Conservation (phyloP, 2,888 invertebrate genomes). For the Caenorhabditis sulstoni region DNA sequence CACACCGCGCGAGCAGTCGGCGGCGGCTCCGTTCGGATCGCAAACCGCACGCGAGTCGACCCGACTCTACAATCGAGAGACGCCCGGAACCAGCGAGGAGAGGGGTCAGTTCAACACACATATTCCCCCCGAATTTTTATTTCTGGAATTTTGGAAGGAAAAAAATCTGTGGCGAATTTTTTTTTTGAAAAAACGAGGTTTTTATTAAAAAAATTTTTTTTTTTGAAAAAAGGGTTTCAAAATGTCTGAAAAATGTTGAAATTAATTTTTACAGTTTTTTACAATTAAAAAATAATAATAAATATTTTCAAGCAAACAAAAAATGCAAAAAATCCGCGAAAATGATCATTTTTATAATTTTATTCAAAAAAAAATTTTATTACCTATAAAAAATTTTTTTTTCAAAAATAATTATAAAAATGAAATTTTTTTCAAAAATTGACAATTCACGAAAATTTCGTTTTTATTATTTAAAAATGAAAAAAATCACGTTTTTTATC, state of each 20-base stretch:
- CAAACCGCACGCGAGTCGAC: constrained; percentile 58
- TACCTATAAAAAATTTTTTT: not conserved
- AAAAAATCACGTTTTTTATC: too few species aligned
- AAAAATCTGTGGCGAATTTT: not conserved
- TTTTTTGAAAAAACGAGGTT: constrained; percentile 5
- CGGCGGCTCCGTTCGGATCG: constrained; percentile 46
- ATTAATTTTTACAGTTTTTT: not conserved
- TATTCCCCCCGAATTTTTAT: not conserved
- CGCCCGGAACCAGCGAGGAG: constrained; percentile 25
- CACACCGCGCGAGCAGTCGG: constrained; percentile 32
- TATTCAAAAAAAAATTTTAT: constrained; percentile 1
- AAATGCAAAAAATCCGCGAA: too few species aligned
- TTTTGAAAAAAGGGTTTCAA: not conserved
- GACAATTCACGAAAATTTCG: not conserved
- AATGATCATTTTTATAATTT: too few species aligned
- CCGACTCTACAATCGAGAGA: constrained; percentile 45
- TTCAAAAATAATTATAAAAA: not conserved
- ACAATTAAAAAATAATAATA: not conserved
- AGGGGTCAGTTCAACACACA: constrained; percentile 9
- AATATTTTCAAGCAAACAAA: too few species aligned
- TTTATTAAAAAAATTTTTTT: not conserved
- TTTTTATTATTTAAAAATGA: too few species aligned
- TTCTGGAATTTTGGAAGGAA: constrained; percentile 1
- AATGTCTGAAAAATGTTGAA: not conserved
- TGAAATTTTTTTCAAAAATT: not conserved